Base-by-base conservation (phyloP, 1,140 invertebrate species). In the Bombus cullumanus region DNA sequence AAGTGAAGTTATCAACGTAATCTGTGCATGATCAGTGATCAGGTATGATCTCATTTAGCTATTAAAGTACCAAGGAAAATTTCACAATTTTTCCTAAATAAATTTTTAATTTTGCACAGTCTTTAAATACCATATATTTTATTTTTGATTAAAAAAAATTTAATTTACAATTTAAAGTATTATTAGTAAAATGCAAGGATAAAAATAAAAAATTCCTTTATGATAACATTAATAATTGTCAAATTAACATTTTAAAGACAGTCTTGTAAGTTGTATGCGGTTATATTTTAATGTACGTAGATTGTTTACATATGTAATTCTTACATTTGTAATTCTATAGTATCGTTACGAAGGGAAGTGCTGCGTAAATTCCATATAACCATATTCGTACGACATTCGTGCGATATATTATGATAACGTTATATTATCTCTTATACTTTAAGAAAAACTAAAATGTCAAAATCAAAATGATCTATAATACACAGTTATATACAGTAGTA, bases 391-490 rank as follows among this genome's bases (percentile, higher is more conserved):
- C 18, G 18, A 53, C 8, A 53, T 53, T 53, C 18, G 47, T 22
- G 34, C 18, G 5, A 10, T 22, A 31, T 41, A 37, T 68, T 22
- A 25, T 37, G 66, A 68, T 68, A 68, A 37, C 3, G 9, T 31
- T 47, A n/a, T 43, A 34, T 73, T 25, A n/a, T 28, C 4, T 41
- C 10, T 28, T 22, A 15, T 22, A 47, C 5, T n/a, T 37, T 47
- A 34, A 82, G 1, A 28, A 82, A 39, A 5, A 5, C 64, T 62
- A 53, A 78, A 59, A 83, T 83, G 47, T 78, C 64, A 57, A 43
- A 78, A 0, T 62, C 10, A 53, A 69, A 83, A 79, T 71, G 1
- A 15, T 18, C n/a, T 28, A 22, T 3, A 13, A 31, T 71, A 53
- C 5, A 41, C 15, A 31, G 13, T n/a, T 59, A 71, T 8, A 43